A percentile compares a stretch with the other conserved stretches of the same genome.
Conservation (phyloP, 2,888 invertebrate species). For the Chrysopilus asiliformis region DNA sequence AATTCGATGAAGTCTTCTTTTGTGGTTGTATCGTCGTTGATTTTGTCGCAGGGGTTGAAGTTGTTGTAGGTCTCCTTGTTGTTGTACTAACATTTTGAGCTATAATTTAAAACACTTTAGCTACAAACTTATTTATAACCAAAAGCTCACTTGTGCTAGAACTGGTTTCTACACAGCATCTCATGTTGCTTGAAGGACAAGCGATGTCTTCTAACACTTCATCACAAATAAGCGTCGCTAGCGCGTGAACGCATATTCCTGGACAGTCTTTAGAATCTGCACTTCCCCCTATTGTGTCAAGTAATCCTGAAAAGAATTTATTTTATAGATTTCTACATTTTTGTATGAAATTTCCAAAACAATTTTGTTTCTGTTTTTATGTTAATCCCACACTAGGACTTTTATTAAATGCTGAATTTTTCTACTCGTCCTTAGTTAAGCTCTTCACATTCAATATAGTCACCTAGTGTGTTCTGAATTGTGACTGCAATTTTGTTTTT, state of each 20-base stretch:
- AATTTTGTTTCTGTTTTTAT: background rate
- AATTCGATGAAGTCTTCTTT: slow-evolving; percentile 1
- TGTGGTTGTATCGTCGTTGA: slow-evolving; percentile 4
- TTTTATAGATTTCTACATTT: no score
- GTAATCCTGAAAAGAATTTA: slow-evolving; percentile 44
- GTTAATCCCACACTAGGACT: no score
- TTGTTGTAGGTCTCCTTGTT: slow-evolving; percentile 21
- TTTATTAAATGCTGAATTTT: no score
- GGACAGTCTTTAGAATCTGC: slow-evolving; percentile 78
- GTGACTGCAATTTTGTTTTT: background rate
- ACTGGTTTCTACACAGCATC: slow-evolving; percentile 69
- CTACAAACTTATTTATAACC: background rate
- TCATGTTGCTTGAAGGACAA: slow-evolving; percentile 68
- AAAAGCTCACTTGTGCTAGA: slow-evolving; percentile 37
- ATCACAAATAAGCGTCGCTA: slow-evolving; percentile 75
- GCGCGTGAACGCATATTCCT: slow-evolving; percentile 73
- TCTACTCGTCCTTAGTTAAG: no score
- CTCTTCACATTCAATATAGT: no score
- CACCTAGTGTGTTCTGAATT: no score
- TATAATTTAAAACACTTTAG: slow-evolving; percentile 1
- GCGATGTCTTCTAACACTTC: slow-evolving; percentile 70
- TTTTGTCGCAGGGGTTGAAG: slow-evolving; percentile 26
- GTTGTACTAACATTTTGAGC: slow-evolving; percentile 18
- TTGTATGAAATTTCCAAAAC: background rate
- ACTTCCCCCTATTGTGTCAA: slow-evolving; percentile 75